These are phyloP conservation scores for Nowickia ferox DNA, from an alignment of 2,888 invertebrate species.

Conservation along the genomic window DNA sequence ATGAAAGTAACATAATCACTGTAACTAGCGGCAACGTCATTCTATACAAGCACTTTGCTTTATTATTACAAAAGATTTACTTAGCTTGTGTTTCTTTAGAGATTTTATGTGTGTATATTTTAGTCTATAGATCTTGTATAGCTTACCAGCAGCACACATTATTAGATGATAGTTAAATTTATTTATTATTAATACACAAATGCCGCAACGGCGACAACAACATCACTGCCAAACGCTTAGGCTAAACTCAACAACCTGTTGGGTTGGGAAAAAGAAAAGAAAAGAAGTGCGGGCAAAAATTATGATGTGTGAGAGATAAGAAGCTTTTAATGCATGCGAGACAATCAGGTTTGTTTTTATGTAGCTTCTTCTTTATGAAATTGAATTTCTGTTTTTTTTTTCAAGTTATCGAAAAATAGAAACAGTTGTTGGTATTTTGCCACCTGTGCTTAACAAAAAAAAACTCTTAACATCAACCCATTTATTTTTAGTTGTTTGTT, in stretches of 20 bases:
- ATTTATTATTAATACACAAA: conserved; percentile 45
- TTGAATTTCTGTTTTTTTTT: conserved; percentile 2
- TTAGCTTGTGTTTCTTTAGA: conserved; percentile 9
- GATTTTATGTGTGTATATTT: conserved; percentile 30
- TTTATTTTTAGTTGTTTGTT: conserved; percentile 28
- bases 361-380: conserved; percentile 12
- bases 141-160: conserved; percentile 1
- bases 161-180: conserved; percentile 35
- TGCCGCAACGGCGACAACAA: conserved; percentile 37
- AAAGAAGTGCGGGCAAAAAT: conserved; percentile 30
- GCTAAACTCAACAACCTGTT: conserved; percentile 22
- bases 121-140: conserved; percentile 26
- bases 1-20: background rate
- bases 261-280: background rate
- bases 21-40: conserved; percentile 26
- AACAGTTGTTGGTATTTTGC: conserved; percentile 30
- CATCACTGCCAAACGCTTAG: conserved; percentile 20
- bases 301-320: conserved; percentile 56
- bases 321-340: conserved; percentile 34
- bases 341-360: conserved; percentile 39
- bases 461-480: conserved; percentile 37
- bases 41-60: background rate
- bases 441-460: conserved; percentile 56
- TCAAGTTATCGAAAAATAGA: conserved; percentile 7
- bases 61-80: conserved; percentile 7